A percentile compares a stretch with the other conserved stretches of the same genome.
phyloP scores from a whole-genome alignment of 2,113 vertebrate species.

The Uropsilus gracilis region DNA sequence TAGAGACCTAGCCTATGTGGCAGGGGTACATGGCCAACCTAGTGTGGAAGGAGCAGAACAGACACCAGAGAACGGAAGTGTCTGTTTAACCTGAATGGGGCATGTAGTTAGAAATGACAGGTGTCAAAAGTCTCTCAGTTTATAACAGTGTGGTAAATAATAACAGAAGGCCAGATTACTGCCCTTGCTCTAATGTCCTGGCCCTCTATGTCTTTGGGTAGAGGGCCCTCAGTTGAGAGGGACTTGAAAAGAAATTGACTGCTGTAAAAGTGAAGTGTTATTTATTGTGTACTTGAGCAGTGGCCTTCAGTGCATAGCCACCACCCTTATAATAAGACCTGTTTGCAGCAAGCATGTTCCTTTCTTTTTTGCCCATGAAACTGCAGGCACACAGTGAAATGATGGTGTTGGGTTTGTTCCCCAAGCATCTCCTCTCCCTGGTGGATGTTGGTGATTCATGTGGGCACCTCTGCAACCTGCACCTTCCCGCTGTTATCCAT shows the following conservation, averaged over 20 bases:
- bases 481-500: background rate
- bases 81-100: background rate
- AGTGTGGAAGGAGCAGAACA: background rate
- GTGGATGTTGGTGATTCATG: background rate
- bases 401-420: background rate
- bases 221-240: background rate
- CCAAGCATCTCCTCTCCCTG: background rate
- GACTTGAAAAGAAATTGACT: background rate
- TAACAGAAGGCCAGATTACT: background rate
- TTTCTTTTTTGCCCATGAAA: background rate
- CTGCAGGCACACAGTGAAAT: background rate
- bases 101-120: background rate
- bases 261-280: background rate
- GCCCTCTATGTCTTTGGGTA: background rate
- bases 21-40: background rate
- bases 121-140: background rate
- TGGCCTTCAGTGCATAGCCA: background rate
- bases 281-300: background rate
- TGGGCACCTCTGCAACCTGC: background rate
- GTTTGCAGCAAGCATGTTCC: background rate
- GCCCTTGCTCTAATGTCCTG: background rate
- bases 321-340: background rate
- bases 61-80: background rate
- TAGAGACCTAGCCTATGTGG: background rate
- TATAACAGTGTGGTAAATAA: background rate